phyloP scores from a whole-genome alignment of 2,113 vertebrate species.

The Gasterosteus aculeatus region DNA sequence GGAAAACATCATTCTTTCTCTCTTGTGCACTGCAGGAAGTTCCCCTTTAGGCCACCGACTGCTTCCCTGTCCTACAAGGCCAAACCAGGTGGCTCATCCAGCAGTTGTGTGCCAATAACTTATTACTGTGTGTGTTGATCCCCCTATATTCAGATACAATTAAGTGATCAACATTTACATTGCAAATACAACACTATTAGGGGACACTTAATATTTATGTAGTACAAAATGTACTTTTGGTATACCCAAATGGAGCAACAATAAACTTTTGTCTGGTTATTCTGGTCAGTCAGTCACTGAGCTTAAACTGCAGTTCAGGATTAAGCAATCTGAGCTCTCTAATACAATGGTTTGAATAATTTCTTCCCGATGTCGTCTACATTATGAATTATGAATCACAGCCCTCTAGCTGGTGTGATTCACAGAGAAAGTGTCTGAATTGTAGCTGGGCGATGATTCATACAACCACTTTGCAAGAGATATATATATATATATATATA shows the following conservation, averaged over 20 bases:
- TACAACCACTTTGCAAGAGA: background rate
- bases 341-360: background rate
- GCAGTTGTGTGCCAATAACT: background rate
- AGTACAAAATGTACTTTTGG: background rate
- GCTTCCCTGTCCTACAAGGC: background rate
- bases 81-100: background rate
- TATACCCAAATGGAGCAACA: background rate
- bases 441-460: background rate
- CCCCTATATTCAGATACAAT: background rate
- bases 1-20: constrained; percentile 66
- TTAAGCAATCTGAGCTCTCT: background rate
- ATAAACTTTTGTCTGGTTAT: background rate
- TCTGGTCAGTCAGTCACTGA: background rate
- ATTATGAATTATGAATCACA: background rate
- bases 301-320: background rate
- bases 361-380: background rate
- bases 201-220: background rate
- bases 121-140: background rate
- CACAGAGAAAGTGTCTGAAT: background rate
- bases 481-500: background rate
- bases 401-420: background rate
- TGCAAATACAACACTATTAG: background rate
- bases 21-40: constrained; percentile 35
- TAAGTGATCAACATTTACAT: background rate
- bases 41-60: constrained; percentile 6